Conservation (phyloP, 2,113 vertebrate genomes). For the Pterocles gutturalis region DNA sequence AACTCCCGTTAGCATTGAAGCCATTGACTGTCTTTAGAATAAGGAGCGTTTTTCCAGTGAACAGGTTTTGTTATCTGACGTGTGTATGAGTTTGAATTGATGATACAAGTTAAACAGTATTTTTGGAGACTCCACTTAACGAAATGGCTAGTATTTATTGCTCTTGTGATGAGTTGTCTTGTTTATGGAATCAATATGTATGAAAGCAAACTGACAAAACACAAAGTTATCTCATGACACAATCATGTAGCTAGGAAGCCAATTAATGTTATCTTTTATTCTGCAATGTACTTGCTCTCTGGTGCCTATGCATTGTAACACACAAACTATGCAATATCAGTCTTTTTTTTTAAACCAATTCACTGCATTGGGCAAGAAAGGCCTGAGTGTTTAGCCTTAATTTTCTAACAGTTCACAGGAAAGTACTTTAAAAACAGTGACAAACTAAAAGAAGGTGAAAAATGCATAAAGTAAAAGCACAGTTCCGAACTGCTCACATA, state of each 20-base stretch:
- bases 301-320: conserved; percentile 55
- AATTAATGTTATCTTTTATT: background rate
- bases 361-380: conserved; percentile 29
- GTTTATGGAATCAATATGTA: conserved; percentile 10
- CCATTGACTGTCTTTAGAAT: background rate
- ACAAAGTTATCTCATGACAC: background rate
- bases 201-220: conserved; percentile 10
- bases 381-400: conserved; percentile 39
- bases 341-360: background rate
- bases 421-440: conserved; percentile 29
- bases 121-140: conserved; percentile 5
- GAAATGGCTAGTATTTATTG: background rate
- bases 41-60: background rate
- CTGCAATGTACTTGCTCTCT: conserved; percentile 37
- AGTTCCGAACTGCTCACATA: conserved; percentile 32
- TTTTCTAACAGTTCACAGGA: conserved; percentile 38
- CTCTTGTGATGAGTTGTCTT: conserved; percentile 25
- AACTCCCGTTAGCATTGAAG: background rate
- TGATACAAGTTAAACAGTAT: background rate
- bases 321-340: conserved; percentile 44
- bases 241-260: conserved; percentile 43
- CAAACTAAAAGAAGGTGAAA: conserved; percentile 23
- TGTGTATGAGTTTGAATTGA: background rate
- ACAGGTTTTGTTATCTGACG: background rate
- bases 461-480: conserved; percentile 38